Percentiles rank a stretch among this genome's conserved stretches.
phyloP scores from a whole-genome alignment of 53 echinoderm and acorn worm genomes.

The Actinopyga echinites region DNA sequence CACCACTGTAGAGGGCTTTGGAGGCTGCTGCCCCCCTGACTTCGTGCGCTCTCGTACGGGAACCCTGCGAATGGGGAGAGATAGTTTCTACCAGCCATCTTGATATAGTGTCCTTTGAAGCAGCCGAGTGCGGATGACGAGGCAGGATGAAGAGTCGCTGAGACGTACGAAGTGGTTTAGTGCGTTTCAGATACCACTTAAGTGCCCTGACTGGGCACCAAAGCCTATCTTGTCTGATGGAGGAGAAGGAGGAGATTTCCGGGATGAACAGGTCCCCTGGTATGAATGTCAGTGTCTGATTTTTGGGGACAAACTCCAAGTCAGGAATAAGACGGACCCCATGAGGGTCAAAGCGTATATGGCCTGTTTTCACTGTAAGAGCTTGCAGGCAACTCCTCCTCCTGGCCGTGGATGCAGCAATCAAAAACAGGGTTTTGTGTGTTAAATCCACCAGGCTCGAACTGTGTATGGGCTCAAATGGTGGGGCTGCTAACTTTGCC shows the following conservation, averaged over 20 bases:
- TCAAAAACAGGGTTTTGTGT: slow-evolving; percentile 12
- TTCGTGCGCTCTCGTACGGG: too few relatives aligned
- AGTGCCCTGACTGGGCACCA: slow-evolving; percentile 2
- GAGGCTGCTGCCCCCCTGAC: too few relatives aligned
- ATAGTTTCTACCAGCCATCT: too few relatives aligned
- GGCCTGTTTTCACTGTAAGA: slow-evolving; percentile 41
- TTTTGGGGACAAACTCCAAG: slow-evolving; percentile 22
- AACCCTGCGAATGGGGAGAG: too few relatives aligned
- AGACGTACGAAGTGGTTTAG: not conserved
- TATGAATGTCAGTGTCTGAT: slow-evolving; percentile 15
- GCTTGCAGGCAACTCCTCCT: slow-evolving; percentile 43
- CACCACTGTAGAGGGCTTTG: too few relatives aligned
- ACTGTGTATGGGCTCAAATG: not conserved
- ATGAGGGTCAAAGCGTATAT: slow-evolving; percentile 30
- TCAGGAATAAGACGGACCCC: slow-evolving; percentile 30
- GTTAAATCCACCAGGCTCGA: not conserved
- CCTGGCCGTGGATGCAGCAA: slow-evolving; percentile 35
- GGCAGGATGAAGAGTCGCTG: too few relatives aligned
- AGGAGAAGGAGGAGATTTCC: not conserved
- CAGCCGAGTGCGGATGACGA: too few relatives aligned
- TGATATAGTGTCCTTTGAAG: too few relatives aligned
- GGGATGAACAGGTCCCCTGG: slow-evolving; percentile 42
- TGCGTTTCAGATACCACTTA: not conserved
- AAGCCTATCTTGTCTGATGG: not conserved
- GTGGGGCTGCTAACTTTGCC: not conserved